Evolutionary conservation across 2,888 invertebrate species (phyloP).

Genomic region (Unio pictorum): DNA sequence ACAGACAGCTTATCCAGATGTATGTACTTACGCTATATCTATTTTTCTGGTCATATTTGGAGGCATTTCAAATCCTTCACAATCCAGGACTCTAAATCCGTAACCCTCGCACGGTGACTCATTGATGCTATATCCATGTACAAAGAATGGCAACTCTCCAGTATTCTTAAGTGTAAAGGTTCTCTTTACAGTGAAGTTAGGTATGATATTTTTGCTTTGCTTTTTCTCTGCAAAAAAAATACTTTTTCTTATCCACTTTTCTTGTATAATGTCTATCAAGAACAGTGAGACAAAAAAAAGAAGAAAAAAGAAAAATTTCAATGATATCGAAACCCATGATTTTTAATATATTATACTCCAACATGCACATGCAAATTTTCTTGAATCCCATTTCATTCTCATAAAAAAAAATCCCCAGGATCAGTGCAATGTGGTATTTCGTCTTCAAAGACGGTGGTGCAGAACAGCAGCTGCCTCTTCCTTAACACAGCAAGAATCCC

Average conservation of each 20-base stretch:
- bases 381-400: too few species aligned
- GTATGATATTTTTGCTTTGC: conserved; percentile 71
- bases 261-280: too few species aligned
- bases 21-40: conserved; percentile 79
- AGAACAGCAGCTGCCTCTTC: too few species aligned
- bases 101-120: conserved; percentile 82
- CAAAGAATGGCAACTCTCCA: conserved; percentile 88
- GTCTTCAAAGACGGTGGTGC: too few species aligned
- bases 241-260: neutral
- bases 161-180: conserved; percentile 90
- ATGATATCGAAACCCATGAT: too few species aligned
- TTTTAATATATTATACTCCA: too few species aligned
- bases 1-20: neutral
- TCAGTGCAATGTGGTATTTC: too few species aligned
- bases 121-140: conserved; percentile 80
- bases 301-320: too few species aligned
- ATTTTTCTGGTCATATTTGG: conserved; percentile 74
- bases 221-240: conserved; percentile 57
- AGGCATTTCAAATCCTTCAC: conserved; percentile 62
- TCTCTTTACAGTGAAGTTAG: conserved; percentile 83
- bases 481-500: too few species aligned
- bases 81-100: conserved; percentile 68
- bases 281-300: too few species aligned
- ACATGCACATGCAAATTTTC: too few species aligned
- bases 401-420: too few species aligned